Percentiles rank a stretch among this genome's conserved stretches.
Conservation (phyloP, 2,888 invertebrate species). For the Sabellastarte sp. region DNA sequence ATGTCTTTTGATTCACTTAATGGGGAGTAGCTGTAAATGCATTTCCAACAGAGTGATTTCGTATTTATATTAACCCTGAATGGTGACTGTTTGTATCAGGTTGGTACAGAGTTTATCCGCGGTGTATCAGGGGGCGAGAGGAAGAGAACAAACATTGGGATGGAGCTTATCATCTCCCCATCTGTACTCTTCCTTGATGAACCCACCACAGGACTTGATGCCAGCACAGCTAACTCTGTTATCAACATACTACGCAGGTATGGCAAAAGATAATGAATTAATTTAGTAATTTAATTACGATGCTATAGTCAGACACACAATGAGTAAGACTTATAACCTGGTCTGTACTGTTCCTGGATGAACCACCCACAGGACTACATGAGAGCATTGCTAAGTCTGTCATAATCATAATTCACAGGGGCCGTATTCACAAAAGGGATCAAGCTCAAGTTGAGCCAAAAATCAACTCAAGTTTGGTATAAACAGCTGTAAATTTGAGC, state of each 20-base stretch:
- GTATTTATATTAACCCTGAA: too few species aligned
- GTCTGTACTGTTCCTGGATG: not conserved
- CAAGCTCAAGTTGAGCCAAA: too few species aligned
- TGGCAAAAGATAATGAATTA: too few species aligned
- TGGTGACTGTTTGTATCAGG: conserved; percentile 31
- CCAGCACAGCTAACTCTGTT: conserved; percentile 57
- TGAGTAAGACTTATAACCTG: too few species aligned
- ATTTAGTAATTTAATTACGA: too few species aligned
- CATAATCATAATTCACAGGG: not conserved
- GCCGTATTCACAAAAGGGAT: too few species aligned
- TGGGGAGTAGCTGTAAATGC: too few species aligned
- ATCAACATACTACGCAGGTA: conserved; percentile 54
- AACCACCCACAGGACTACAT: not conserved
- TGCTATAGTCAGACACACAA: too few species aligned
- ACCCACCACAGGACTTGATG: conserved; percentile 60
- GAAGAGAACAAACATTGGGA: conserved; percentile 58
- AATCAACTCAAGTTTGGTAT: too few species aligned
- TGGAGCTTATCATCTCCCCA: conserved; percentile 59
- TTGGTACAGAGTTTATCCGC: conserved; percentile 57
- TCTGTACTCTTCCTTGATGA: conserved; percentile 58
- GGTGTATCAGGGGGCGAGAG: conserved; percentile 60
- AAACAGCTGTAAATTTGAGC: too few species aligned
- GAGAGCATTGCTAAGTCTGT: not conserved
- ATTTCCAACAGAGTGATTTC: too few species aligned
- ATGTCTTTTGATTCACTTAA: too few species aligned